Base-by-base conservation (phyloP, 64 coral and sea anemone genomes). In the Exaiptasia diaphana region DNA sequence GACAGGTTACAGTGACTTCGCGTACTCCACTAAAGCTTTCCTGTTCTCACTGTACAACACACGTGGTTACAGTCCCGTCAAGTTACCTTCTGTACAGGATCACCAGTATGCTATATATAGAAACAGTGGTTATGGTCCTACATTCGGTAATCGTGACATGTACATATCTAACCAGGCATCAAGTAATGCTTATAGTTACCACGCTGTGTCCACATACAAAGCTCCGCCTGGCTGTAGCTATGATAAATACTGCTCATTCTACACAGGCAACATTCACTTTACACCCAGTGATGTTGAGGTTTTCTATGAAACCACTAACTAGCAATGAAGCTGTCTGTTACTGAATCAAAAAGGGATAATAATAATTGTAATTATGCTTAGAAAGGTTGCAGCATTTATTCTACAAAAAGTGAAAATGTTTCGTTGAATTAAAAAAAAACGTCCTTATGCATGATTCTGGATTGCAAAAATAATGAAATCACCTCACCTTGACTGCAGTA, bases 111-210 rank as follows among this genome's bases (percentile, higher is more conserved):
- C 79, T 5, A 68, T 48, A 45, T 55, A 82, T 36, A 43, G 46
- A 17, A 0, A n/a, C 27, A 3, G 23, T 27, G 2, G 3, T 9
- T 53, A 82, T 25, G 79, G 79, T 39, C 79, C 79, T 13, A 69
- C 79, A 20, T 82, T 82, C 26, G 79, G 79, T 15, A 62, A 62
- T n/a, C n/a, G 9, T 59, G 79, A 15, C 44, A 68, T 48, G 79
- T 28, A 59, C 36, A 3, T 83, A 5, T 11, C 63, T 3, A 17
- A 38, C 50, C 31, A 38, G 4, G 49, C 80, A 0, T 49, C 48
- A n/a, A 29, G 4, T 25, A 38, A 27, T 8, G 33, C n/a, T 28
- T 50, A 62, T 4, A 50, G 32, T 38, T 65, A 62, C 41, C 36
- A 36, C 15, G 12, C 44, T 4, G 59, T 36, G 5, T 1, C 35